A percentile compares a stretch with the other conserved stretches of the same genome.
These are phyloP conservation scores for Rhabdornis inornatus DNA, from an alignment of 2,113 vertebrate species.

Conservation along the genomic window DNA sequence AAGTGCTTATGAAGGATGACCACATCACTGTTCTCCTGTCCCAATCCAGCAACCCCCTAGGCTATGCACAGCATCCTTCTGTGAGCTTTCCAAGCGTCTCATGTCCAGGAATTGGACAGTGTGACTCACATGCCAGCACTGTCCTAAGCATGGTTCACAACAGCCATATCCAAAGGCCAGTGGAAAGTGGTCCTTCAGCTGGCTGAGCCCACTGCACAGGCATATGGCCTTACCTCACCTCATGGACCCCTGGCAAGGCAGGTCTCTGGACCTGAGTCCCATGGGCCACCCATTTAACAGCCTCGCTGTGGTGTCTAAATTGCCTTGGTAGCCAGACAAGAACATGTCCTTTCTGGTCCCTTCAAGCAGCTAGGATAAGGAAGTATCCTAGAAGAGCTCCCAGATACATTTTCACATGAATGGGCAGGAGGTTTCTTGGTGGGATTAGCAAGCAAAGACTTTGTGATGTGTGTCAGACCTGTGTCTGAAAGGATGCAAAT, in stretches of 20 bases:
- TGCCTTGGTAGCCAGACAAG: neutral
- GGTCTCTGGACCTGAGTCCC: neutral
- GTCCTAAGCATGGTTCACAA: neutral
- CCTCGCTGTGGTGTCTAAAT: neutral
- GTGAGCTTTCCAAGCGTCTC: neutral
- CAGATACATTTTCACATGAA: neutral
- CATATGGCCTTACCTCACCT: neutral
- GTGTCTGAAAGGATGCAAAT: neutral
- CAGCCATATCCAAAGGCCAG: neutral
- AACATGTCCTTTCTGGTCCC: no score
- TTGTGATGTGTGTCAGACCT: neutral
- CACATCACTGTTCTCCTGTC: neutral
- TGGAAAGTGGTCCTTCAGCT: neutral
- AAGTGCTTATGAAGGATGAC: neutral
- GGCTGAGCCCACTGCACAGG: neutral
- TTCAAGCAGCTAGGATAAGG: neutral
- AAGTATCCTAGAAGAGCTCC: neutral
- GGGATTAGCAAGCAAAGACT: neutral
- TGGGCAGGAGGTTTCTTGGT: neutral
- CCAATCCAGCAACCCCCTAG: fast-evolving
- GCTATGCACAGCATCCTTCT: neutral
- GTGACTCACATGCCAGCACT: neutral
- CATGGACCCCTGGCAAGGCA: neutral
- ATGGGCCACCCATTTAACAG: neutral
- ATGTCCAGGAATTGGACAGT: neutral